Conservation (phyloP, 2,888 invertebrate genomes). For the Heliconius ismenius region DNA sequence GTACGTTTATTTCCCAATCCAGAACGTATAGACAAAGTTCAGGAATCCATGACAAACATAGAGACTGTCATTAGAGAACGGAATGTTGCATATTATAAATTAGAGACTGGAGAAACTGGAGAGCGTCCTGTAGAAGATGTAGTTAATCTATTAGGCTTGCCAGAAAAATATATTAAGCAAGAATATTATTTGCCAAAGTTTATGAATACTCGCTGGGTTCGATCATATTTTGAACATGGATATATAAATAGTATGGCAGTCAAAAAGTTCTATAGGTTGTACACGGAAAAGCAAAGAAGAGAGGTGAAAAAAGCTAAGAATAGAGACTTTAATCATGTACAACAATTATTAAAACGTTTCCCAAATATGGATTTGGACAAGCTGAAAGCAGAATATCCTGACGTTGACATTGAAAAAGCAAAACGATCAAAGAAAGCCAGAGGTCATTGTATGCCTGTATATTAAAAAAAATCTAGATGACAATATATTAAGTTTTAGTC, state of each 20-base stretch:
- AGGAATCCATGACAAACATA: conserved; percentile 96
- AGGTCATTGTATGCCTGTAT: conserved; percentile 83
- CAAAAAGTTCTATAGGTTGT: conserved; percentile 77
- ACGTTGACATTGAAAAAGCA: conserved; percentile 87
- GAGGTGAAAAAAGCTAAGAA: conserved; percentile 80
- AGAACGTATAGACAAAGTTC: conserved; percentile 95
- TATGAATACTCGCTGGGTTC: conserved; percentile 85
- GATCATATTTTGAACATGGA: conserved; percentile 80
- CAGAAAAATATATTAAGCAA: conserved; percentile 77
- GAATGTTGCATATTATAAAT: conserved; percentile 91
- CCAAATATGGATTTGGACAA: conserved; percentile 88
- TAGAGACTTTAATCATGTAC: conserved; percentile 86
- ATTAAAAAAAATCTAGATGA: conserved; percentile 49
- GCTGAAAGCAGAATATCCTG: conserved; percentile 87
- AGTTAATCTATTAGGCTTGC: conserved; percentile 83
- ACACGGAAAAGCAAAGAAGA: conserved; percentile 85
- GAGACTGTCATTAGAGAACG: conserved; percentile 95
- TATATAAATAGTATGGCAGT: conserved; percentile 82
- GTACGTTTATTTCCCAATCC: conserved; percentile 91
- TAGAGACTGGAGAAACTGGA: conserved; percentile 94
- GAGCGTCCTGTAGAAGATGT: conserved; percentile 86
- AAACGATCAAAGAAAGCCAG: conserved; percentile 80
- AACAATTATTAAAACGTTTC: conserved; percentile 86
- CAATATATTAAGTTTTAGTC: conserved; percentile 11
- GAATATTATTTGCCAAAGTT: conserved; percentile 86